Evolutionary conservation across 1,140 invertebrate species (phyloP).

Genomic region (Drosophila melanogaster): DNA sequence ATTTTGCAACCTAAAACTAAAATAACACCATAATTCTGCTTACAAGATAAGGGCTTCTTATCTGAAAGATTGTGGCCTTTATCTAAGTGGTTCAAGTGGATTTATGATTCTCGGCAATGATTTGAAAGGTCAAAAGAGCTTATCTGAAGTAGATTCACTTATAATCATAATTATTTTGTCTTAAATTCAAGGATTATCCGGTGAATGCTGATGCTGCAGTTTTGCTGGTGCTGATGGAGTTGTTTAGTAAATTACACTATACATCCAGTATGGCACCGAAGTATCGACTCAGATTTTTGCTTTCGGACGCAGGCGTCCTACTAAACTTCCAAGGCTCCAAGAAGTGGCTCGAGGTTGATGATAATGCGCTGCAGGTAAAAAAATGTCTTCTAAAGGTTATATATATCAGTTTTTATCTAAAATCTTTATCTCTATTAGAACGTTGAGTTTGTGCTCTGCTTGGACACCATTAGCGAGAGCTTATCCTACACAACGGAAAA

Average conservation of each 20-base stretch:
- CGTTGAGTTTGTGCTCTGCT: slow-evolving; percentile 94
- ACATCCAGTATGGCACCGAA: slow-evolving; percentile 91
- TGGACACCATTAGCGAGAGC: slow-evolving; percentile 93
- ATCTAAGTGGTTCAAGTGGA: neutral
- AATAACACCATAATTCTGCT: neutral
- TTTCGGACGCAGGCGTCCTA: slow-evolving; percentile 95
- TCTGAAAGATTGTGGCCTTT: slow-evolving; percentile 1
- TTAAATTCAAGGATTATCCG: slow-evolving; percentile 65
- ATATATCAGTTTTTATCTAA: neutral
- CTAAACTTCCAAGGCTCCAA: slow-evolving; percentile 98
- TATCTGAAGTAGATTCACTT: neutral
- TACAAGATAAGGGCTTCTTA: neutral
- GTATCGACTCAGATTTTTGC: slow-evolving; percentile 95
- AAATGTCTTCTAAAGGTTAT: slow-evolving; percentile 11
- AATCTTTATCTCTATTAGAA: slow-evolving; percentile 87
- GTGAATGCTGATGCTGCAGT: slow-evolving; percentile 91
- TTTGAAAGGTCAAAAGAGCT: neutral
- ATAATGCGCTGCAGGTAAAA: slow-evolving; percentile 88
- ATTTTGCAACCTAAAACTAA: too few species aligned
- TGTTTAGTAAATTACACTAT: slow-evolving; percentile 97
- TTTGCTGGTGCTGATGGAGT: slow-evolving; percentile 93
- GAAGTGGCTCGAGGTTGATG: slow-evolving; percentile 93
- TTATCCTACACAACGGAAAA: slow-evolving; percentile 82
- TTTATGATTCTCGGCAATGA: too few species aligned
- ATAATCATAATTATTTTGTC: slow-evolving; percentile 1